phyloP scores from a whole-genome alignment of 2,113 vertebrate genomes.

The Oenanthe melanoleuca region DNA sequence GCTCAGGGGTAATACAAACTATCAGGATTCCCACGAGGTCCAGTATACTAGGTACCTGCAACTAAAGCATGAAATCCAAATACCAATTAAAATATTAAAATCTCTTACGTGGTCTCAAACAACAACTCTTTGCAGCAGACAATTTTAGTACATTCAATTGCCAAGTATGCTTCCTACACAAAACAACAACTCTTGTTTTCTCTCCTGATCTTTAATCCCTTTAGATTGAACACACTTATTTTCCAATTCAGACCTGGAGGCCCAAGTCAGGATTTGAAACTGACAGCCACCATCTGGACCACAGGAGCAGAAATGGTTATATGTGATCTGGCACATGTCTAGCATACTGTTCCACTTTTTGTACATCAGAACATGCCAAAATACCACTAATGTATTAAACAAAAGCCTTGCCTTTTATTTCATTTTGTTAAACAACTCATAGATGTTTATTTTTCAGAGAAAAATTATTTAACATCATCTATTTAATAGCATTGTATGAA shows the following conservation, averaged over 20 bases:
- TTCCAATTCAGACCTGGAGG: slow-evolving; percentile 55
- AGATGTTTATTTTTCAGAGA: slow-evolving; percentile 60
- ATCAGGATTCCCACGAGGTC: slow-evolving; percentile 20
- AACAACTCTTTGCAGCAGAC: not conserved
- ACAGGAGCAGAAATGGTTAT: slow-evolving; percentile 17
- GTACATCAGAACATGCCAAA: slow-evolving; percentile 16
- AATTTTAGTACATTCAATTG: not conserved
- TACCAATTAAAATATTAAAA: slow-evolving; percentile 15
- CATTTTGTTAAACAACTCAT: slow-evolving; percentile 39
- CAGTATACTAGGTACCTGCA: not conserved
- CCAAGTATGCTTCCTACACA: not conserved
- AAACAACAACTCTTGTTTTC: slow-evolving; percentile 37
- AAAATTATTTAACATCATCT: slow-evolving; percentile 55
- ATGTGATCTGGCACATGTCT: slow-evolving; percentile 27
- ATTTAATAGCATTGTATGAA: slow-evolving; percentile 54
- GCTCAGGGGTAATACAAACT: slow-evolving; percentile 43
- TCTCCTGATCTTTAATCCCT: slow-evolving; percentile 37
- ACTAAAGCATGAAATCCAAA: slow-evolving; percentile 15
- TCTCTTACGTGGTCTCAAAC: not conserved
- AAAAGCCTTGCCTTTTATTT: not conserved
- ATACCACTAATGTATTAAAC: not conserved
- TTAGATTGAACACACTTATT: slow-evolving; percentile 41
- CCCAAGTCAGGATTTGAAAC: slow-evolving; percentile 15
- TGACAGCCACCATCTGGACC: slow-evolving; percentile 64
- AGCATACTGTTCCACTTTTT: not conserved